Evolutionary conservation across 1,140 invertebrate genomes (phyloP), one percentile per base, ranked within the genome.

Genomic region (Goniozus legneri): DNA sequence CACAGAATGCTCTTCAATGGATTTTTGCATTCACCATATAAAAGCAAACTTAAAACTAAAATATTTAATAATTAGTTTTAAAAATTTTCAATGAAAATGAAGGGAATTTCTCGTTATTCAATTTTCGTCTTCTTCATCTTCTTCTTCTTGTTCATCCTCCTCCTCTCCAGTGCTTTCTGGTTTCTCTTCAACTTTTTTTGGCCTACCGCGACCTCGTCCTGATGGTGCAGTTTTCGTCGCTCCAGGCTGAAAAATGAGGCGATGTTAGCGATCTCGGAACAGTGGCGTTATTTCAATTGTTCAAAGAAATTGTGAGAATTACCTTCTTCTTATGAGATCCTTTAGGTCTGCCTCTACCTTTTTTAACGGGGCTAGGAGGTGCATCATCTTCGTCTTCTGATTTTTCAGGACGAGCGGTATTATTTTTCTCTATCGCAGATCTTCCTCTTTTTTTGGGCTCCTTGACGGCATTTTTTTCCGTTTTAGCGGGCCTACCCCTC

Each of bases 321-420:
- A 74, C 73, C 68, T 75, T 76, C 47, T 77, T 78, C 64, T 78
- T 78, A 39, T 75, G 69, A 7, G 75, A 71, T 1, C 73, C 71
- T 38, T 78, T 78, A 38, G 76, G 76, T 61, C 76, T 59, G 41
- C 76, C 76, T 48, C 76, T 68, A 45, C 74, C 76, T 45, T 76
- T 72, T 52, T 78, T 78, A 0, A 71, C 73, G 36, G 76, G 76
- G n/a, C 60, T 67, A 37, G 71, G 69, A 33, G 73, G 65, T 20
- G 65, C 63, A 35, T 75, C 73, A 44, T 75, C 73, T 54, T 76
- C 74, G 13, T 69, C 69, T 44, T 77, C 76, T 21, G 74, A 72
- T 49, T 77, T 76, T 35, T 60, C 59, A 50, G 59, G 27, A 15
- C 67, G 58, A 27, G 60, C 52, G 7, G 60, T 60, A 41, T 69